Evolutionary conservation across 2,888 invertebrate species (phyloP), one percentile per base, ranked within the genome.

Genomic region (Lysandra coridon): DNA sequence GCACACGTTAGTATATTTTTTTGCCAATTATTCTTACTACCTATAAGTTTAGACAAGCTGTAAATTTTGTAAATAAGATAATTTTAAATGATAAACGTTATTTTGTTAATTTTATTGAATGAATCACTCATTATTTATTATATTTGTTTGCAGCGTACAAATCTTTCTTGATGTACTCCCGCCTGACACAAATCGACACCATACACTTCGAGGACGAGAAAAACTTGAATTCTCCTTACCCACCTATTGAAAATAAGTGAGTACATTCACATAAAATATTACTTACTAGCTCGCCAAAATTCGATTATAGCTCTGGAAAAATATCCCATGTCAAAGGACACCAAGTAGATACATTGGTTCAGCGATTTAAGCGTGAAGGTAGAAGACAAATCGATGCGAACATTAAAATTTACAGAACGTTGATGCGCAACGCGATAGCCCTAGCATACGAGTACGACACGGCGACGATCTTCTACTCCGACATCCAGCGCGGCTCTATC

Each of bases 351-450:
- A 5, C 40, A 40, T 40, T 40, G 40, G 40, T 40, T 40, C 40
- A 40, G 40, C 40, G 40, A 49, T 49, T 49, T 49, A 10, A 49
- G 49, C 10, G 10, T 49, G 10, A 40, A 5, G 40, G 5, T 40
- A 5, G 5, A 40, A 40, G 40, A 40, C 40, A 40, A 17, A 57
- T 57, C 57, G 17, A 17, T 4, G 23, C 23, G 62, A 62, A 62
- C 62, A 62, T 62, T 57, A 40, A 73, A 40, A 30, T 23, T 76
- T 78, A 7, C 86, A 94, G 96, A 81, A 96, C 96, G 5, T 91
- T 96, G 85, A 97, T 98, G 96, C 95, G 97, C 80, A 98, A 98
- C 92, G 98, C 97, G 10, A 98, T 98, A 85, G 98, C 97, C 37
- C 94, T 98, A 79, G 96, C 97, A 1, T 98, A 96, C 90, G 97